Evolutionary conservation across 2,113 vertebrate genomes (phyloP), one percentile per base, ranked within the genome.

Genomic region (Solenodon paradoxus): DNA sequence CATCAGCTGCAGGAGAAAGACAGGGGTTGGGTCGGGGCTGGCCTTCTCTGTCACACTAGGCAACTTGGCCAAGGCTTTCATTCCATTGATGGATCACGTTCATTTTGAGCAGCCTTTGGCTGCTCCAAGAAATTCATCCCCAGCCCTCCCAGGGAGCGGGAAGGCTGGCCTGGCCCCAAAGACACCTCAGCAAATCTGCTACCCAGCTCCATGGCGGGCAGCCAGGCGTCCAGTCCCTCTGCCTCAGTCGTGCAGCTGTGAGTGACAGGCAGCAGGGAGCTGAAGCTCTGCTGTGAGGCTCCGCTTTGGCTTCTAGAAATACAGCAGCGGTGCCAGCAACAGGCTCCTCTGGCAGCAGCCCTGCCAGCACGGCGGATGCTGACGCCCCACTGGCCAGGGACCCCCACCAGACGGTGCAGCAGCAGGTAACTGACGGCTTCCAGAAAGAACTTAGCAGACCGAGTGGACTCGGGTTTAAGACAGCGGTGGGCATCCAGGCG

Each of bases 131-230:
- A 95, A 84, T 89, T 69, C 88, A 91, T 83, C 69, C 47, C 57
- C 63, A 88, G 88, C 45, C 78, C 88, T 94, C 93, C 89, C 9
- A 12, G 83, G 38, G 86, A 97, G 79, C 53, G 87, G 51, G 74
- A 90, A 90, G 79, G 78, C 88, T 96, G 97, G 96, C 89, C 93
- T 75, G 92, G 74, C 53, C 95, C 91, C 95, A 94, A 96, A 92
- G 97, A 96, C 79, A 86, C 86, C 94, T 97, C 95, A 91, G 82
- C 95, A 97, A 92, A 97, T 96, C 94, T 97, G 96, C 91, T 96
- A 53, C 94, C 95, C 94, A 92, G 86, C 57, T 84, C 93, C 53
- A 79, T 89, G 96, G 95, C 89, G 2, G 92, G 74, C 82, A 71
- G 96, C 97, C 97, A 97, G 93, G 86, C 38, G 1, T 94, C 93